Base-by-base conservation (phyloP, 2,113 vertebrate species). In the Limnothrissa miodon region DNA sequence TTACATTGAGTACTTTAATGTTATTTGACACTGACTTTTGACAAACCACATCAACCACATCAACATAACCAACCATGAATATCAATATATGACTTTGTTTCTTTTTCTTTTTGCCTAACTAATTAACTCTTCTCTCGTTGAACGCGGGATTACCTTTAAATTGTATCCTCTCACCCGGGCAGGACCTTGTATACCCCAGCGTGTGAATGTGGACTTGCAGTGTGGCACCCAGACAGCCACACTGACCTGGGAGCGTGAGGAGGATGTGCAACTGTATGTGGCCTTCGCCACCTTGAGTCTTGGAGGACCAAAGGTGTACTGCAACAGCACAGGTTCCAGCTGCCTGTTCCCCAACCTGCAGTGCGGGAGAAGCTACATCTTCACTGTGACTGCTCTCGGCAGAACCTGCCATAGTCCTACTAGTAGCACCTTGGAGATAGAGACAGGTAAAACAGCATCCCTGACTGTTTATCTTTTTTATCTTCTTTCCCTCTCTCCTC, bases 111-210 rank as follows among this genome's bases (percentile, higher is more conserved):
- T 53, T 19, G 0, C 17, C 48, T 53, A 5, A 21, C 48, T 21
- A 2, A 21, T 53, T 53, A 5, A 21, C 48, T 21, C 19, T 53
- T 53, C 17, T 21, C 19, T 53, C 21, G 17, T 21, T 53, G 48
- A 21, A 15, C 2, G 46, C 10, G 15, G 2, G 10, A 1, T 48
- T 5, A 45, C 42, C 51, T 56, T 74, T 62, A 42, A 62, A 39
- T 5, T 6, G 9, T 36, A 19, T 48, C 11, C 2, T 39, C 3
- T 86, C 25, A 56, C 11, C 51, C 44, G 45, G 78, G 36, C 87
- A 96, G 95, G 92, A 9, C 95, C 94, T 1, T 96, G 95, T 79
- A 81, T 87, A 42, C 94, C 94, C 0, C 1, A 79, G 79, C 83
- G 6, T 5, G 89, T 95, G 13, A 90, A 83, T 2, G 94, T 90